Evolutionary conservation across 2,888 invertebrate genomes (phyloP).

Genomic region (Dorcus parallelipipedus): DNA sequence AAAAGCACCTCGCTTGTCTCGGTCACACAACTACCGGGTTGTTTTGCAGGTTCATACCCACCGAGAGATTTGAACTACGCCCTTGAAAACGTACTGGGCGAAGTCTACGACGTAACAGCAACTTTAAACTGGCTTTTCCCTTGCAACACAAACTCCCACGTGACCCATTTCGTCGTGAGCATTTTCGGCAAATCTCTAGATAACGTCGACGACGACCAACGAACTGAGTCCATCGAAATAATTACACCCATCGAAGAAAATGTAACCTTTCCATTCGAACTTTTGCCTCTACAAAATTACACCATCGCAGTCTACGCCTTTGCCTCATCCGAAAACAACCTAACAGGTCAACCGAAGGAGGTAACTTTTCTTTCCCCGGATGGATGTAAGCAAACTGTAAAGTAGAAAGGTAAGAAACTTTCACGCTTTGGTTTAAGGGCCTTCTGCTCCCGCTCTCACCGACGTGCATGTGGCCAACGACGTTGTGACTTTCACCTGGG

Average conservation of each 20-base stretch:
- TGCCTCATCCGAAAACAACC: background rate
- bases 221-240: background rate
- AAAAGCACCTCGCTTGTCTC: background rate
- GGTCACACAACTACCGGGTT: background rate
- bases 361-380: constrained; percentile 14
- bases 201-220: background rate
- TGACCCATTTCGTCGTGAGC: constrained; percentile 19
- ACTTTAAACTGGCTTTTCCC: constrained; percentile 28
- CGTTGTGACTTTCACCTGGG: background rate
- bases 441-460: background rate
- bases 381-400: constrained; percentile 18
- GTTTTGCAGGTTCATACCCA: constrained; percentile 22
- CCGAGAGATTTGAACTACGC: constrained; percentile 18
- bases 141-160: constrained; percentile 31
- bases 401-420: background rate
- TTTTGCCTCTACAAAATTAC: constrained; percentile 11
- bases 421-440: background rate
- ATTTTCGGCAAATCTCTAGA: constrained; percentile 2
- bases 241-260: constrained; percentile 4
- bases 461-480: background rate
- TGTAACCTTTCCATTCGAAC: background rate
- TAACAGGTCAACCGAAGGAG: constrained; percentile 1
- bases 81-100: constrained; percentile 1
- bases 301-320: constrained; percentile 6
- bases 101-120: constrained; percentile 16